Evolutionary conservation across 2,888 invertebrate species (phyloP).

Genomic region (Nezara viridula): DNA sequence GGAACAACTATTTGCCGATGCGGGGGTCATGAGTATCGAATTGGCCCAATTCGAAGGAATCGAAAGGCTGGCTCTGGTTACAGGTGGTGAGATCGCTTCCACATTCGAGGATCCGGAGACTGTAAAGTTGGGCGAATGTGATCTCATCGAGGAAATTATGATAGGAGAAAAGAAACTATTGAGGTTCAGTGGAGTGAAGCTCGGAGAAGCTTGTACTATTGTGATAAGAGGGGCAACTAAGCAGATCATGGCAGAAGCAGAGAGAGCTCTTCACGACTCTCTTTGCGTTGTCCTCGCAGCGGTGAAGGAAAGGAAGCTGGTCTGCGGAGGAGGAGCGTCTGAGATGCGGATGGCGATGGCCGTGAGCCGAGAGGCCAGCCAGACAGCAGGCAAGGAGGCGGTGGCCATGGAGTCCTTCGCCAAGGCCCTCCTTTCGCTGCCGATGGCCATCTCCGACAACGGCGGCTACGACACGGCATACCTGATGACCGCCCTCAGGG

Average conservation of each 20-base stretch:
- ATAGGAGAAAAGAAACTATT: slow-evolving; percentile 97
- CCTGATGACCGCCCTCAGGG: slow-evolving; percentile 89
- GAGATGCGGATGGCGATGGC: slow-evolving; percentile 98
- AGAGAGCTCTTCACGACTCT: slow-evolving; percentile 97
- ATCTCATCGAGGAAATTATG: slow-evolving; percentile 96
- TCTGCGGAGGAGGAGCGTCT: slow-evolving; percentile 94
- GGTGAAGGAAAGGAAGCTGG: slow-evolving; percentile 91
- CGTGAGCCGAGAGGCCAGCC: slow-evolving; percentile 85
- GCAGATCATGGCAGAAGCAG: slow-evolving; percentile 98
- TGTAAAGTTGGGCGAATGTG: slow-evolving; percentile 94
- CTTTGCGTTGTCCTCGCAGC: slow-evolving; percentile 97
- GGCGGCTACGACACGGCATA: slow-evolving; percentile 98
- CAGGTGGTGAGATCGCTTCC: slow-evolving; percentile 98
- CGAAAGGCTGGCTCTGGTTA: slow-evolving; percentile 95
- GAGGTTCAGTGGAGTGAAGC: slow-evolving; percentile 93
- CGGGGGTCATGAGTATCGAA: slow-evolving; percentile 98
- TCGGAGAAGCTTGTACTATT: slow-evolving; percentile 97
- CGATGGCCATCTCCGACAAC: slow-evolving; percentile 97
- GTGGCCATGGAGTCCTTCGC: slow-evolving; percentile 97
- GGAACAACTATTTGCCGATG: slow-evolving; percentile 98
- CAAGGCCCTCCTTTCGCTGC: slow-evolving; percentile 88
- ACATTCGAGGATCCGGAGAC: slow-evolving; percentile 95
- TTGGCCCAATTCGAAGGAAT: slow-evolving; percentile 99
- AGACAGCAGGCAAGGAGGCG: slow-evolving; percentile 96
- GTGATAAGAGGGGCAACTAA: slow-evolving; percentile 98